Evolutionary conservation across 2,113 vertebrate genomes (phyloP).

Genomic region (Charadrius vociferus): DNA sequence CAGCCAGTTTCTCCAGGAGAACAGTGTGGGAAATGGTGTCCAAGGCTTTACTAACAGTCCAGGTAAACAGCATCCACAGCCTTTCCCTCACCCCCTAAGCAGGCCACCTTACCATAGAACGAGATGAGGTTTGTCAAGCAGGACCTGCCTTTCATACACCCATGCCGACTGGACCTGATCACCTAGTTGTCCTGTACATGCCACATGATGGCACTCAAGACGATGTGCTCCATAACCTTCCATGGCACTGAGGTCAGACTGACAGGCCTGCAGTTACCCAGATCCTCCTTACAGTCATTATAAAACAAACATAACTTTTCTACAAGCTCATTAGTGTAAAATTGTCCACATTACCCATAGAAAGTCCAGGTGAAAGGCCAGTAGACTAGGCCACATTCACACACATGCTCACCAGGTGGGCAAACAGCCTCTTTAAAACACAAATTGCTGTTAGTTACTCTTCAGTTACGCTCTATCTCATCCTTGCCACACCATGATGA

Average conservation of each 20-base stretch:
- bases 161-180: not conserved
- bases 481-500: fast-evolving
- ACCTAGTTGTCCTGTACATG: not conserved
- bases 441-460: not conserved
- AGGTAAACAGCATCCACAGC: not conserved
- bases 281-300: not conserved
- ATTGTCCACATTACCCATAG: fast-evolving
- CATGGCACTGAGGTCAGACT: not conserved
- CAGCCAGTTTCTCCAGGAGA: not conserved
- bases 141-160: not conserved
- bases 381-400: not conserved
- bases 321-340: not conserved
- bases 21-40: not conserved
- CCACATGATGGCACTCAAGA: not conserved
- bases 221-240: not conserved
- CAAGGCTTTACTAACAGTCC: not conserved
- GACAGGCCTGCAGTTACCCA: not conserved
- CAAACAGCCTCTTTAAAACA: not conserved
- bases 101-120: not conserved
- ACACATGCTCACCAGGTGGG: fast-evolving
- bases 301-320: not conserved
- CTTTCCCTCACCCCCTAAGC: not conserved
- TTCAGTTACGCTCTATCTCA: fast-evolving
- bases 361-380: not conserved
- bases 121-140: not conserved